Evolutionary conservation across 1,140 invertebrate species (phyloP), one percentile per base, ranked within the genome.

Genomic region (Papilio helenus): DNA sequence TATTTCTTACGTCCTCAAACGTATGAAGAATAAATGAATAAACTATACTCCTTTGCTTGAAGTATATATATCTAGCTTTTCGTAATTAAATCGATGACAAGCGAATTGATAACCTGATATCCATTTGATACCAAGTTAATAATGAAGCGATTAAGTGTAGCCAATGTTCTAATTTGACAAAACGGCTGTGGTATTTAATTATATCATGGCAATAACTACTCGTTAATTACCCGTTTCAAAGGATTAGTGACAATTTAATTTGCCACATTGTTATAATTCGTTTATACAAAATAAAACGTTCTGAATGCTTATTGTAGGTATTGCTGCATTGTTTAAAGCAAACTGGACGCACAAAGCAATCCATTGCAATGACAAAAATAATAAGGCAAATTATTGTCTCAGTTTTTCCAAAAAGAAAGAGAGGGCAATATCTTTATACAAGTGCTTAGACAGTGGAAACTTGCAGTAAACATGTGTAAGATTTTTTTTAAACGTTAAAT

Each of bases 401-500:
- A n/a, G 18, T 55, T 55, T 49, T n/a, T n/a, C 51, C 51, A 55
- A 55, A 55, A 18, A 9, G 5, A n/a, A 55, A 20, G 0, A 9
- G 18, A 55, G n/a, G 51, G 51, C 2, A n/a, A n/a, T 55, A n/a
- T 55, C 5, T 7, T 18, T n/a, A 55, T 55, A 20, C 18, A 55
- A n/a, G 18, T 51, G 16, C 5, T 51, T 51, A n/a, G 16, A n/a
- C 18, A 51, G 49, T 51, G 49, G 49, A 51, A 51, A 65, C 61
- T 18, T 23, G 23, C 23, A 65, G 26, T 29, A 23, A 65, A 29
- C 61, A 65, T 39, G 10, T 26, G 46, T 46, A 46, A 23, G 23
- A 46, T 7, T 76, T 76, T 76, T 73, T 55, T 29, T 79, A 81
- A 85, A 85, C 79, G 29, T 76, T 76, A 58, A 76, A 55, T 77